These are phyloP conservation scores for Amblyjoppa fuscipennis DNA, from an alignment of 2,888 invertebrate species.

Conservation along the genomic window DNA sequence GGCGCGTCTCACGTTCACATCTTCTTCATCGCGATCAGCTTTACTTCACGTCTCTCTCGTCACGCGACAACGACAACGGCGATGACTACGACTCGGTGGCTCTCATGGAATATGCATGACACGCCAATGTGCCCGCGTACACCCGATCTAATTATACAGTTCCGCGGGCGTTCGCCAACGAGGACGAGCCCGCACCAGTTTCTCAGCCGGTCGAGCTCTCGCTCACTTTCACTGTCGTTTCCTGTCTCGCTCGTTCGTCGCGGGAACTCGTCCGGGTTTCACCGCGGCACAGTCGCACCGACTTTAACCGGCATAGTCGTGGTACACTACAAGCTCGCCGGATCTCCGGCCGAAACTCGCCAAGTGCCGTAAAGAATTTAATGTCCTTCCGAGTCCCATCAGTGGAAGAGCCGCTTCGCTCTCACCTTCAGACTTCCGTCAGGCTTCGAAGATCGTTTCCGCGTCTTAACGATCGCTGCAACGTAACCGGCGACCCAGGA, in stretches of 20 bases:
- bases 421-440: conserved; percentile 36
- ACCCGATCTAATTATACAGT: conserved; percentile 83
- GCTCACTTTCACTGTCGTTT: conserved; percentile 49
- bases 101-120: conserved; percentile 83
- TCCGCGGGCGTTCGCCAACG: conserved; percentile 73
- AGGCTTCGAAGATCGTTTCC: conserved; percentile 48
- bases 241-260: conserved; percentile 15
- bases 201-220: conserved; percentile 28
- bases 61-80: conserved; percentile 62
- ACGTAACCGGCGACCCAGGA: conserved; percentile 42
- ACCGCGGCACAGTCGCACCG: not conserved
- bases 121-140: conserved; percentile 80
- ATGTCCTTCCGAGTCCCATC: conserved; percentile 50
- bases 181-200: conserved; percentile 56
- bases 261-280: conserved; percentile 33
- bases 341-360: conserved; percentile 49
- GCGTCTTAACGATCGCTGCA: conserved; percentile 57
- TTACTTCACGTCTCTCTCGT: conserved; percentile 32
- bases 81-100: conserved; percentile 67
- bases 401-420: conserved; percentile 31
- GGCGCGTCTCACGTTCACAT: conserved; percentile 10
- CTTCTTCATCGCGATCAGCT: conserved; percentile 45
- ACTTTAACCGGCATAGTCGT: not conserved
- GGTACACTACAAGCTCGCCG: not conserved
- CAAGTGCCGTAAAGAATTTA: conserved; percentile 65